Evolutionary conservation across 2,113 vertebrate genomes (phyloP).

Genomic region (Pseudois nayaur): DNA sequence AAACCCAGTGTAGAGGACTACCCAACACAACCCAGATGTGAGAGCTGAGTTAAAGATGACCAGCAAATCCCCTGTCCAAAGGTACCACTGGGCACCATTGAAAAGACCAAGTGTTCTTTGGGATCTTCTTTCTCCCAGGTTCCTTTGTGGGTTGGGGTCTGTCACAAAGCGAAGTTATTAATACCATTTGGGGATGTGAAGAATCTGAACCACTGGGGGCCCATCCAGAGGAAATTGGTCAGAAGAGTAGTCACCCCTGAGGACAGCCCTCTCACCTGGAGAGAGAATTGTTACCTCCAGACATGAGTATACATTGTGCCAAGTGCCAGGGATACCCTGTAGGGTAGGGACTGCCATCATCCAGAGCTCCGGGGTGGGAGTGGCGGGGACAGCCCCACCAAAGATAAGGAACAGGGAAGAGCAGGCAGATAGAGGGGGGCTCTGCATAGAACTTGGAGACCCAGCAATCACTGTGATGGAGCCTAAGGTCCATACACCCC

Average conservation of each 20-base stretch:
- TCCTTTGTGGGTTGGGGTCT: not conserved
- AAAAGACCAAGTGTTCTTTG: not conserved
- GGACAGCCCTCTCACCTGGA: not conserved
- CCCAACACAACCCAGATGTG: not conserved
- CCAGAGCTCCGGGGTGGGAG: not conserved
- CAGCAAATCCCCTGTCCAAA: not conserved
- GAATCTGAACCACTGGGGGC: too few relatives aligned
- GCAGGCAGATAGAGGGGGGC: not conserved
- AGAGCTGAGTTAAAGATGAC: not conserved
- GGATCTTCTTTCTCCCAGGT: too few relatives aligned
- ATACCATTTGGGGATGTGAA: not conserved
- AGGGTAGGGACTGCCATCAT: not conserved
- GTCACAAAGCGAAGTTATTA: not conserved
- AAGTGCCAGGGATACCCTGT: not conserved
- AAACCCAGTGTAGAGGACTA: not conserved
- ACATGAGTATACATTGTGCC: too few relatives aligned
- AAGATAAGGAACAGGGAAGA: not conserved
- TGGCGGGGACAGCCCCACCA: not conserved
- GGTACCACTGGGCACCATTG: not conserved
- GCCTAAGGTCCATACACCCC: not conserved
- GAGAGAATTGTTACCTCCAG: not conserved
- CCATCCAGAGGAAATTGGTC: too few relatives aligned
- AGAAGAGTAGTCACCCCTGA: too few relatives aligned
- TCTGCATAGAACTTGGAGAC: not conserved
- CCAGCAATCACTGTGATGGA: accelerated